Base-by-base conservation (phyloP, 1,140 invertebrate genomes). In the Aphelinus atriplicis region DNA sequence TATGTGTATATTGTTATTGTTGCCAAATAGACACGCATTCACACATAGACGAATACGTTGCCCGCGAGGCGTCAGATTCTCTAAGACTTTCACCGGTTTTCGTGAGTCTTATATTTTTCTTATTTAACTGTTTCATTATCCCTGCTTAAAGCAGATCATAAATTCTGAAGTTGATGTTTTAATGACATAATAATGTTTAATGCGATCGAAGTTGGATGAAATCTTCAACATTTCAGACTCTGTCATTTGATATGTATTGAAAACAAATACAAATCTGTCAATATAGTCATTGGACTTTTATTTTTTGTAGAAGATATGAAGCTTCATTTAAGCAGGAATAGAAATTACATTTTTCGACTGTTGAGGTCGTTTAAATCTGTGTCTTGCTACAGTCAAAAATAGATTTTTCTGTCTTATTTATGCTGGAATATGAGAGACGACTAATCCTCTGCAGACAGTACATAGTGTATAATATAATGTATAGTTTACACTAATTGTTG, bases 11-110 rank as follows among this genome's bases (percentile, higher is more conserved):
- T 68, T 65, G 60, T 71, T 2, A 43, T 58, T 69, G n/a, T 76
- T 67, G 26, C 50, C 57, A 50, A 71, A 5, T 62, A 76, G 70
- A 76, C 48, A 66, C 56, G 48, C 68, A 76, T 71, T 71, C 68
- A 71, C 43, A 66, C 51, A 55, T 65, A 66, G 47, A 76, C 46
- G 50, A 76, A 67, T 58, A 62, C 26, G 45, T 67, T 6, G n/a
- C 56, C 45, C 1, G 48, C 7, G 7, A n/a, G 69, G 69, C 57
- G 74, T 3, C 42, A 60, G 61, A 64, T 71, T 75, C 61, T 75
- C 56, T 65, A 46, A 75, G 55, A 70, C 61, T 75, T 71, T 75
- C 67, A 75, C 60, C 61, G 56, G 47, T 46, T 70, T 75, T 48
- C 10, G 5, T 58, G 42, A 57, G 9, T 53, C 9, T 53, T 53